phyloP scores from a whole-genome alignment of 2,888 invertebrate species.

The Caenorhabditis panamensis region DNA sequence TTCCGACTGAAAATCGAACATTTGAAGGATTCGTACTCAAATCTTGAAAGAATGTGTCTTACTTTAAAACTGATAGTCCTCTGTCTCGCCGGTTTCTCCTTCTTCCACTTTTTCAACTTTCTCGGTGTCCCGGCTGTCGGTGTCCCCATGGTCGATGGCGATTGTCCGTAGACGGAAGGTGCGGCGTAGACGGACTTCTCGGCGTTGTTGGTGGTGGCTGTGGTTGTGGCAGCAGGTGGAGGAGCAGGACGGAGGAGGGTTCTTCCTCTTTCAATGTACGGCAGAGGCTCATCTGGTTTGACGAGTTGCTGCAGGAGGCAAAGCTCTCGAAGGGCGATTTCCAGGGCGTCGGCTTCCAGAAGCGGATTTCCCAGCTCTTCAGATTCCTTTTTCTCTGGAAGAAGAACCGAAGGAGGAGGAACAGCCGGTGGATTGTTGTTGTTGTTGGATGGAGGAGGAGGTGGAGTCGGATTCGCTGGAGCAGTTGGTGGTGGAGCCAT shows the following conservation, averaged over 20 bases:
- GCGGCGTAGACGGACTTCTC: constrained; percentile 12
- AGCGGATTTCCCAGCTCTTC: background rate
- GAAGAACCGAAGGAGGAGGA: no score
- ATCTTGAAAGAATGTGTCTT: no score
- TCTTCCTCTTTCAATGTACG: constrained; percentile 11
- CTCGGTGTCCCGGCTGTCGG: constrained; percentile 2
- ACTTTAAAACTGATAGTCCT: constrained; percentile 3
- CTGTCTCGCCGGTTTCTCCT: background rate
- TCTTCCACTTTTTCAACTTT: constrained; percentile 1
- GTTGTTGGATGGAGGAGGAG: background rate
- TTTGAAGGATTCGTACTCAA: background rate
- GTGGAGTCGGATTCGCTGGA: no score
- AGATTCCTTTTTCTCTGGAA: no score
- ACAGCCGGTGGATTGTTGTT: no score
- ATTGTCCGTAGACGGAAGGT: background rate
- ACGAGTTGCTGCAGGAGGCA: constrained; percentile 16
- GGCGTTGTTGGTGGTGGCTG: background rate
- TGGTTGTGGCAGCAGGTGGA: background rate
- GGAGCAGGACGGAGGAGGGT: constrained; percentile 9
- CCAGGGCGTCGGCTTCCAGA: constrained; percentile 32
- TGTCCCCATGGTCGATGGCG: background rate
- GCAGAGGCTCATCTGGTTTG: constrained; percentile 2
- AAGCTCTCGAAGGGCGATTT: constrained; percentile 28
- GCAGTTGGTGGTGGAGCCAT: background rate
- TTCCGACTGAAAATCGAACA: background rate